Evolutionary conservation across 2,888 invertebrate genomes (phyloP).

Genomic region (Hirudinaria manillensis): DNA sequence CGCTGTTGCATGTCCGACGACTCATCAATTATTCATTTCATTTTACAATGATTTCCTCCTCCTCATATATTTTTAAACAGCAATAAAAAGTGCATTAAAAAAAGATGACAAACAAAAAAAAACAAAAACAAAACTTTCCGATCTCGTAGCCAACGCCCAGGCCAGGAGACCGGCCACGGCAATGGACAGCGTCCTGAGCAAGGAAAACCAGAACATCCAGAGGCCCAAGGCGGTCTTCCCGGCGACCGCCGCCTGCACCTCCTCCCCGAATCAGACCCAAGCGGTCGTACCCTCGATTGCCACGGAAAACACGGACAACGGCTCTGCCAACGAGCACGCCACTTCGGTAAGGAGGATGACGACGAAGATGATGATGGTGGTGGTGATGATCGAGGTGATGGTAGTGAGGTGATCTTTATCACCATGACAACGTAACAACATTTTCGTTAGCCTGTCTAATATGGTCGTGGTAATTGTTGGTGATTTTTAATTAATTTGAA

Average conservation of each 20-base stretch:
- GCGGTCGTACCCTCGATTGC: neutral
- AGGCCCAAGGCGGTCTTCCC: conserved; percentile 29
- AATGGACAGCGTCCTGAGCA: conserved; percentile 14
- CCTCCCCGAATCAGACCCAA: neutral
- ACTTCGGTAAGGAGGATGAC: neutral
- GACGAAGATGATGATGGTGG: neutral
- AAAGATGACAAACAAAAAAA: no score
- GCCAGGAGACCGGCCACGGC: conserved; percentile 26
- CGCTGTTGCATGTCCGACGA: no score
- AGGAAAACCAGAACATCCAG: neutral
- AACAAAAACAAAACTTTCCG: no score
- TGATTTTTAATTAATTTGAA: neutral
- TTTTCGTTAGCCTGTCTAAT: neutral
- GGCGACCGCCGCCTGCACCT: neutral
- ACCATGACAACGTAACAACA: no score
- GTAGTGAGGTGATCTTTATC: neutral
- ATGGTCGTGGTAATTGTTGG: neutral
- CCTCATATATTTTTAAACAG: no score
- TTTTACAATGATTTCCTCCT: no score
- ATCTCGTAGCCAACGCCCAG: neutral
- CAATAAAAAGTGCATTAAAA: no score
- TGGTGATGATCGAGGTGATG: neutral
- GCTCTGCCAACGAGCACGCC: neutral
- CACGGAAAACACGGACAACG: neutral
- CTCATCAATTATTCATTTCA: no score